Evolutionary conservation across 2,888 invertebrate species (phyloP).

Genomic region (Geotrupes spiniger): DNA sequence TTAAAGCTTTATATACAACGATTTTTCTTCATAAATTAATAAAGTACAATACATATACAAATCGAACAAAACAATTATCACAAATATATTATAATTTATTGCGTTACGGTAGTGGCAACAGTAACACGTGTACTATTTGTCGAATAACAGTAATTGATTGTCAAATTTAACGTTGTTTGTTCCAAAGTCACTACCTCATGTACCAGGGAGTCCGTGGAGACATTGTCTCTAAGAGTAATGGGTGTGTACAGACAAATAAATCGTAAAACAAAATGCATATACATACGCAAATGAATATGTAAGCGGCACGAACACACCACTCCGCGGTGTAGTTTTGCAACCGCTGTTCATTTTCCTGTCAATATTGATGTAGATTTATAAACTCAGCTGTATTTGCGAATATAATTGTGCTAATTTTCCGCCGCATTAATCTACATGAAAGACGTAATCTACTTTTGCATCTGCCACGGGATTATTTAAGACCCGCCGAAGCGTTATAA

Average conservation of each 20-base stretch:
- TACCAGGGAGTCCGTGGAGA: not conserved
- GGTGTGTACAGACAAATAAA: slow-evolving; percentile 7
- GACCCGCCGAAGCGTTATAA: too few relatives aligned
- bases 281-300: slow-evolving; percentile 1
- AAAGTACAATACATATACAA: too few relatives aligned
- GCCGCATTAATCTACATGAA: slow-evolving; percentile 5
- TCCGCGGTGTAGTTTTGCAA: slow-evolving; percentile 8
- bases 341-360: slow-evolving; percentile 4
- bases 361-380: slow-evolving; percentile 7
- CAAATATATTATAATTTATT: too few relatives aligned
- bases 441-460: not conserved
- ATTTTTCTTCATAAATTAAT: too few relatives aligned
- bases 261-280: slow-evolving; percentile 4
- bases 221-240: slow-evolving; percentile 6
- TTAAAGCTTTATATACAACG: too few relatives aligned
- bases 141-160: too few relatives aligned
- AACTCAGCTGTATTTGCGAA: slow-evolving; percentile 3
- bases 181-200: too few relatives aligned
- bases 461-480: too few relatives aligned
- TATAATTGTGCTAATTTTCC: slow-evolving; percentile 3
- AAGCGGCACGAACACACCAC: slow-evolving; percentile 1
- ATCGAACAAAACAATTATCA: too few relatives aligned
- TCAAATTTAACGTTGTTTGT: too few relatives aligned
- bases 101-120: too few relatives aligned
- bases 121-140: too few relatives aligned